Evolutionary conservation across 2,888 invertebrate genomes (phyloP).

Genomic region (Flexamia atlantica): DNA sequence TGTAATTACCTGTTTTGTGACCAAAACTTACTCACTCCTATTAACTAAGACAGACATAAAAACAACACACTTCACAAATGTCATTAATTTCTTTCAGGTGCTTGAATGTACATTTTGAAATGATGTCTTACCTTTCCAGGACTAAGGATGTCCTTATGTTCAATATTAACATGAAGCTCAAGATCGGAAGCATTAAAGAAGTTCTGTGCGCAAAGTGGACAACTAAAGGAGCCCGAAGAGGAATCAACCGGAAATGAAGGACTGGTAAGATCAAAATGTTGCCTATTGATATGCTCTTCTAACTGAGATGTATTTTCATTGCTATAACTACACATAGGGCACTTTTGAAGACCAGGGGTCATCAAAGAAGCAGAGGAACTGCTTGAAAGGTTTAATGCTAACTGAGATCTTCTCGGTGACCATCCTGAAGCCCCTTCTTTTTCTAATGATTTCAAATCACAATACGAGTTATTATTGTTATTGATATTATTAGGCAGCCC

Average conservation of each 20-base stretch:
- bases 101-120: too few relatives aligned
- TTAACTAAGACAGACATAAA: too few relatives aligned
- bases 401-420: conserved; percentile 84
- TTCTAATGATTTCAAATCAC: conserved; percentile 56
- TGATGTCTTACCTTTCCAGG: conserved; percentile 76
- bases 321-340: conserved; percentile 87
- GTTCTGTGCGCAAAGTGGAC: conserved; percentile 87
- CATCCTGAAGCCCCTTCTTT: conserved; percentile 77
- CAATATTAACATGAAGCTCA: conserved; percentile 91
- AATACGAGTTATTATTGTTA: conserved; percentile 72
- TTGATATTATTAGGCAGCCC: conserved; percentile 69
- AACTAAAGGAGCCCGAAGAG: conserved; percentile 76
- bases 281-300: conserved; percentile 90
- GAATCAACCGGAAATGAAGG: conserved; percentile 75
- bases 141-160: conserved; percentile 89
- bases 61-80: too few relatives aligned
- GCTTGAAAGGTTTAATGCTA: conserved; percentile 83
- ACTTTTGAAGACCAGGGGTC: conserved; percentile 74
- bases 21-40: too few relatives aligned
- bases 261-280: conserved; percentile 89
- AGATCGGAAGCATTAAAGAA: conserved; percentile 87
- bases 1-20: too few relatives aligned
- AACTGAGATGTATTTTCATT: conserved; percentile 85
- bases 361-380: conserved; percentile 71
- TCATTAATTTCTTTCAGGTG: too few relatives aligned